A percentile compares a stretch with the other conserved stretches of the same genome.
phyloP scores from a whole-genome alignment of 2,888 invertebrate species.

The Hypsopygia costalis region DNA sequence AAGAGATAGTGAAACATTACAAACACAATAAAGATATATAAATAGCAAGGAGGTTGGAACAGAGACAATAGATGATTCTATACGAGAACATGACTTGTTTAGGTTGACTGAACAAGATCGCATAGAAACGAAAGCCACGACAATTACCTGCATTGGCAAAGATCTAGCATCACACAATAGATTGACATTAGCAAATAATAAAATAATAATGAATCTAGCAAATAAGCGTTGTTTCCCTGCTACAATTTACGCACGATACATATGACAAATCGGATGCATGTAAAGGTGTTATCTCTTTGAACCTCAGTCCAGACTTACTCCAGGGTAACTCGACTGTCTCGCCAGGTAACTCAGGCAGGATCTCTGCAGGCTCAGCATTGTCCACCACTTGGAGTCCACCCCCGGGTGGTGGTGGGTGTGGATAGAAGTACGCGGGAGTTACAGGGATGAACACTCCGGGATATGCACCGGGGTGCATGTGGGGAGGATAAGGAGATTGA shows the following conservation, averaged over 20 bases:
- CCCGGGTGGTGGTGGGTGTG: slow-evolving; percentile 46
- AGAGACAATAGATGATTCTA: no score
- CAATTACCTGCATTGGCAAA: not conserved
- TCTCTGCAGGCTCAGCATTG: slow-evolving; percentile 40
- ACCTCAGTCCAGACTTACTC: slow-evolving; percentile 54
- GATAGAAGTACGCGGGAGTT: slow-evolving; percentile 63
- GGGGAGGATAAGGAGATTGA: slow-evolving; percentile 29
- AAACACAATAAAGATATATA: no score
- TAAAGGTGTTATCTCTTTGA: slow-evolving; percentile 47
- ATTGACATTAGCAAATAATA: no score
- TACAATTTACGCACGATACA: no score
- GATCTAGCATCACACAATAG: no score
- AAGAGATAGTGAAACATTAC: no score
- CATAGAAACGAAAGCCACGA: no score
- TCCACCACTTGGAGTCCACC: slow-evolving; percentile 46
- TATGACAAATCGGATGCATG: not conserved
- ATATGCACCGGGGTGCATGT: slow-evolving; percentile 19
- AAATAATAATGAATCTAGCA: no score
- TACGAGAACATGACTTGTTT: no score
- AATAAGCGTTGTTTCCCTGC: no score
- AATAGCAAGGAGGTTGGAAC: not conserved
- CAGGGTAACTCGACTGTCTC: slow-evolving; percentile 73
- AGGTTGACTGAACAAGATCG: no score
- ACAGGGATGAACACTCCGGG: slow-evolving; percentile 38
- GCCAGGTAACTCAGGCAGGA: slow-evolving; percentile 62